Percentiles rank a stretch among this genome's conserved stretches.
Evolutionary conservation across 2,113 vertebrate genomes (phyloP).

Genomic region (Stegostoma tigrinum): DNA sequence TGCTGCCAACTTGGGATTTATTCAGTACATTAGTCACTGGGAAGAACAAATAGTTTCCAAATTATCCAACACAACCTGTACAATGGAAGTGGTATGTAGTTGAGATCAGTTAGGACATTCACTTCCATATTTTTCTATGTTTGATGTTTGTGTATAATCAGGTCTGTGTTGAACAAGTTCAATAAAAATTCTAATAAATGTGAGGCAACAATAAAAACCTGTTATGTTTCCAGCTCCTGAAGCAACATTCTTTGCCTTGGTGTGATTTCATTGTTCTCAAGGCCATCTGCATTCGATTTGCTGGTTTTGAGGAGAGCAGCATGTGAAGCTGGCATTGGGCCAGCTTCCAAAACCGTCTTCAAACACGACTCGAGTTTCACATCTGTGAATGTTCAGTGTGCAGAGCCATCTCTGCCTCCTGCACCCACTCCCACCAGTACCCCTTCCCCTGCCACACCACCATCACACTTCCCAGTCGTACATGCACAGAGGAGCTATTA

Average conservation of each 20-base stretch:
- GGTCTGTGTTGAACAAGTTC: conserved; percentile 15
- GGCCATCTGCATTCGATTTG: conserved; percentile 51
- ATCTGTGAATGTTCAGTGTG: conserved; percentile 6
- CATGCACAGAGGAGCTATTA: neutral
- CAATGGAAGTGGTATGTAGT: neutral
- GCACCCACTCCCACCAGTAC: neutral
- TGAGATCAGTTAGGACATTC: too few relatives aligned
- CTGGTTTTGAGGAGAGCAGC: conserved; percentile 42
- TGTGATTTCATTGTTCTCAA: conserved; percentile 42
- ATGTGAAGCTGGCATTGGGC: conserved; percentile 43
- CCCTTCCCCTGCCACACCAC: neutral
- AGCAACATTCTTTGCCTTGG: conserved; percentile 20
- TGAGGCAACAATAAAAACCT: conserved; percentile 32
- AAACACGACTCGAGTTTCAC: conserved; percentile 25
- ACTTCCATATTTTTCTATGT: neutral
- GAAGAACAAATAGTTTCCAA: neutral
- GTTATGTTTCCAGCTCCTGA: conserved; percentile 36
- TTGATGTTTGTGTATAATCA: neutral
- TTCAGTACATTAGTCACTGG: neutral
- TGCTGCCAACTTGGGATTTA: neutral
- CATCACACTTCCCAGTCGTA: neutral
- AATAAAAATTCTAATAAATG: conserved; percentile 33
- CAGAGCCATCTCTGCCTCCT: neutral
- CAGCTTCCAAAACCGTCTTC: conserved; percentile 42
- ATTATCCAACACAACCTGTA: neutral